phyloP scores from a whole-genome alignment of 1,140 invertebrate genomes.

The Leucophenga varia region DNA sequence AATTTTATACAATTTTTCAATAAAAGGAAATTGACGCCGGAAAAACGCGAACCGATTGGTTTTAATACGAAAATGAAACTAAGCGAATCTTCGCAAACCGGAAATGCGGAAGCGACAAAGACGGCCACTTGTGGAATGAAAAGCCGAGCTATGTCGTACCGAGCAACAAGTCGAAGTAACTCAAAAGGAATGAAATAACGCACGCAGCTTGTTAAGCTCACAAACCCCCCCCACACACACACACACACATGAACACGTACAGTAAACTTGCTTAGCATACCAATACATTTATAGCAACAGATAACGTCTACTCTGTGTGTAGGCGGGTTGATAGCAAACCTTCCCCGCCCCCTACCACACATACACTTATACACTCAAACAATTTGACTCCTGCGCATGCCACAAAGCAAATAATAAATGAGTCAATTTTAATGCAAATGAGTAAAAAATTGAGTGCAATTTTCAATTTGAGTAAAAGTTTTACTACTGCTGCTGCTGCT shows the following conservation, averaged over 20 bases:
- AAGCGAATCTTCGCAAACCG: constrained; percentile 32
- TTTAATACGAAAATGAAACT: constrained; percentile 29
- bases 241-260: neutral
- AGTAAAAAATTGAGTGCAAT: too few relatives aligned
- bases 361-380: too few relatives aligned
- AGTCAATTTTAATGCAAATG: too few relatives aligned
- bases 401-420: too few relatives aligned
- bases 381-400: too few relatives aligned
- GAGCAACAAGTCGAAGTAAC: constrained; percentile 9
- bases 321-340: too few relatives aligned
- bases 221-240: constrained; percentile 8
- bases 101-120: constrained; percentile 41
- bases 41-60: constrained; percentile 8
- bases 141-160: neutral
- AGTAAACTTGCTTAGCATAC: constrained; percentile 34
- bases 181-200: neutral
- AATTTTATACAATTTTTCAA: constrained; percentile 4
- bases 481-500: too few relatives aligned
- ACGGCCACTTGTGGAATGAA: constrained; percentile 52
- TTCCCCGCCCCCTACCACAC: neutral
- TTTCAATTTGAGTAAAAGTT: too few relatives aligned
- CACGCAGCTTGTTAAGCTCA: too few relatives aligned
- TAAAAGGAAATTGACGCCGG: constrained; percentile 3
- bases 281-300: constrained; percentile 37
- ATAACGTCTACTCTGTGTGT: too few relatives aligned